Evolutionary conservation across 2,797 vertebrate genomes (phyloP), one percentile per base, ranked within the genome.

Genomic region (Catharus ustulatus): DNA sequence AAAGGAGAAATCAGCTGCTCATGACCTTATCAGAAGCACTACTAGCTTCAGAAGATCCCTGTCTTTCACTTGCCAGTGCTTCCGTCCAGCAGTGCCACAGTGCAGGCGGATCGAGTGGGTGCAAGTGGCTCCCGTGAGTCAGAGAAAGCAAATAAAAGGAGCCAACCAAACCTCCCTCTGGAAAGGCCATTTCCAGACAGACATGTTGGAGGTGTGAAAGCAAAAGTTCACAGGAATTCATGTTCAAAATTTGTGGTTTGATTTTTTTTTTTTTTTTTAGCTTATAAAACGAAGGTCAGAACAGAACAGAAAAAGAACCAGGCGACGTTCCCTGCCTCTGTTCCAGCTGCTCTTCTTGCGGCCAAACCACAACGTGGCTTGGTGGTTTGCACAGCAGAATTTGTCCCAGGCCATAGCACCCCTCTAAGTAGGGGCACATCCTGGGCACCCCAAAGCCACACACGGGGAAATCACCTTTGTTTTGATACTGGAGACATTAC

Each of bases 111-210:
- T 40, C 0, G 8, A 42, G 61, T 79, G 68, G 57, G 63, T 62
- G 57, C 64, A 67, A 64, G 61, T 1, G 5, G 72, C 32, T 76
- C 54, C 34, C 0, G 0, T 69, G 69, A 88, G 55, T 86, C 90
- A 87, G 66, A 78, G 77, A 78, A 92, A 92, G 63, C n/a, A 84
- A 93, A 68, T 48, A 58, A 67, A 93, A 83, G 78, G 46, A 71
- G 63, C 45, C 0, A 0, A 80, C 43, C 48, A 76, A 90, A 61
- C 12, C 46, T 91, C 32, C 63, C n/a, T 63, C 38, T 21, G 15
- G 27, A 71, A 91, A 82, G 63, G 48, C 61, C 32, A 1, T 84
- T 90, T 73, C 84, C 75, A 79, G 55, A 89, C 32, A 87, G 45
- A 59, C 1, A 0, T 11, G 29, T 59, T 82, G 66, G 76, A 84